Evolutionary conservation across 2,888 invertebrate genomes (phyloP).

Genomic region (Scotopteryx bipunctaria): DNA sequence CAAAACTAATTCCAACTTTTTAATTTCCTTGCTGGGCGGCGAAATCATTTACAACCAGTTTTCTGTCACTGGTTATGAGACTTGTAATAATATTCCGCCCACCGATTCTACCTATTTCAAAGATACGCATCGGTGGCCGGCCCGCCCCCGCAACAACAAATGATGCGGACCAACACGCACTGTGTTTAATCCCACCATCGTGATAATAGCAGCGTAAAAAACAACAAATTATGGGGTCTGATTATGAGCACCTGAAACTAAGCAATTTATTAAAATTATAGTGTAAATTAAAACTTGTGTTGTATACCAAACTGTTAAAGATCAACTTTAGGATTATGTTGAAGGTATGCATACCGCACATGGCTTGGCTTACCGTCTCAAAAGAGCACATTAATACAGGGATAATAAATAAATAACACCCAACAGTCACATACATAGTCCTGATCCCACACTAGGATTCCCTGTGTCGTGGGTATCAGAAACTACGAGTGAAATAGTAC

Average conservation of each 20-base stretch:
- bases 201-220: constrained; percentile 33
- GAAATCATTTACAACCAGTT: constrained; percentile 54
- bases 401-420: too few relatives aligned
- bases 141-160: constrained; percentile 69
- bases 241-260: constrained; percentile 5
- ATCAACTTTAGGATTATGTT: too few relatives aligned
- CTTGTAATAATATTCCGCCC: constrained; percentile 78
- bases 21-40: constrained; percentile 58
- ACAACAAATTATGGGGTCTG: constrained; percentile 7
- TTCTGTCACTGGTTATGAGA: constrained; percentile 69
- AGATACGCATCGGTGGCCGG: constrained; percentile 78
- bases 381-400: too few relatives aligned
- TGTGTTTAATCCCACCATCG: constrained; percentile 35
- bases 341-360: too few relatives aligned
- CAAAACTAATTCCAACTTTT: constrained; percentile 39
- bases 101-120: constrained; percentile 74
- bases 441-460: too few relatives aligned
- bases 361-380: too few relatives aligned
- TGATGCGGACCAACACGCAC: constrained; percentile 48
- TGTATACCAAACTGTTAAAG: too few relatives aligned
- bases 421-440: too few relatives aligned
- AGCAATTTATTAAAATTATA: too few relatives aligned
- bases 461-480: too few relatives aligned
- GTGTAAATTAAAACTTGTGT: too few relatives aligned
- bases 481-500: too few relatives aligned